Evolutionary conservation across 2,888 invertebrate genomes (phyloP), one percentile per base, ranked within the genome.

Genomic region (Phasia obesa): DNA sequence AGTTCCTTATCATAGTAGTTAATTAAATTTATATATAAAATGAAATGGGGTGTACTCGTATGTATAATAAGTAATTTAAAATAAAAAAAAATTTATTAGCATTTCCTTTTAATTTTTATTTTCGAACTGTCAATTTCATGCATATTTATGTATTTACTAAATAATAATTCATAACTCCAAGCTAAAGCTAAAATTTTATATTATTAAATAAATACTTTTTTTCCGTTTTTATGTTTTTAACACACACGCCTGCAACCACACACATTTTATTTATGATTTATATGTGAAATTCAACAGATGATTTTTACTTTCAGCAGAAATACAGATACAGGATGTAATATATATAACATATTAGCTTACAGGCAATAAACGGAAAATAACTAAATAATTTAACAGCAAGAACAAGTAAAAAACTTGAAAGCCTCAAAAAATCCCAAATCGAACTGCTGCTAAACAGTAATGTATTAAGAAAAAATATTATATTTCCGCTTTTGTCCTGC

Each of bases 281-380:
- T 62, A 51, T 73, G 60, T n/a, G 21, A 74, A 74, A 44, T 31
- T 74, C 62, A 74, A 74, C 74, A 74, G 62, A 53, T 65, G 74
- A 65, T 44, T 25, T 64, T 47, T 55, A 23, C 7, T 53, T 42
- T 62, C 62, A 62, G 2, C 15, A 42, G n/a, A 31, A 51, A 62
- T 42, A 38, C 13, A 60, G 2, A 71, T 49, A 25, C n/a, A 15
- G 23, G 17, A 51, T 25, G 21, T 47, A 25, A 11, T 11, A 35
- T 35, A 3, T 11, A 35, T 35, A 35, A 31, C 5, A 31, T 7
- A 31, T 31, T 31, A 4, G 31, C 31, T 35, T 1, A 35, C 35
- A 11, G 35, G 11, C 9, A 35, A 35, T 35, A 11, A 35, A 1
- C 1, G 11, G 11, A 35, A 35, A 35, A 35, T 11, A 6, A 35